Percentiles rank a stretch among this genome's conserved stretches.
These are phyloP conservation scores for Portunus trituberculatus DNA, from an alignment of 1,140 invertebrate genomes.

Conservation along the genomic window DNA sequence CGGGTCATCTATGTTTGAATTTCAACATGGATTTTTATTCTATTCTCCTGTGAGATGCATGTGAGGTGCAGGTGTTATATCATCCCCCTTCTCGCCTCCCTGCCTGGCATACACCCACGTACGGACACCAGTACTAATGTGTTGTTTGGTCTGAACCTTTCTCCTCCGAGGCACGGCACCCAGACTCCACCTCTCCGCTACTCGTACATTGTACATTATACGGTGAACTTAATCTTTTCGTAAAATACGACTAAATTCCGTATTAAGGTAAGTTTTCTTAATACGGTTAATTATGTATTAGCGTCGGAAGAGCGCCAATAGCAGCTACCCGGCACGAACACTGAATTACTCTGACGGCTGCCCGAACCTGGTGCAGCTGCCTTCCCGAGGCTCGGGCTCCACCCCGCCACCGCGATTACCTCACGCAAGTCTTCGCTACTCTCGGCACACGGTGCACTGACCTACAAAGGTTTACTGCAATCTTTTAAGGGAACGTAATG, in stretches of 20 bases:
- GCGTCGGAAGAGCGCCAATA: not conserved
- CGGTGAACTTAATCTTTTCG: not conserved
- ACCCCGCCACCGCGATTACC: not conserved
- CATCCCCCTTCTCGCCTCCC: not conserved
- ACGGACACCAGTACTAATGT: not conserved
- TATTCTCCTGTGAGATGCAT: not conserved
- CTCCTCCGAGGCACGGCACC: not conserved
- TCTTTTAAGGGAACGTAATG: not conserved
- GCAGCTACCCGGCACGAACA: not conserved
- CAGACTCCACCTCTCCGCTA: not conserved
- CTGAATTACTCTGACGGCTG: not conserved
- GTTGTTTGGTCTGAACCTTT: not conserved
- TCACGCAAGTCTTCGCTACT: not conserved
- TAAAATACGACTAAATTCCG: not conserved
- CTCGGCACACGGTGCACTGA: not conserved
- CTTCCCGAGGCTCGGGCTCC: not conserved
- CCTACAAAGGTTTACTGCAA: not conserved
- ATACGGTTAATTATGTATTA: not conserved
- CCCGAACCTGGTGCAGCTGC: not conserved
- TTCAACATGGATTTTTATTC: not conserved
- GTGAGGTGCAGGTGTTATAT: not conserved
- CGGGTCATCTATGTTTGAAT: not conserved
- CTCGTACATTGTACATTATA: not conserved
- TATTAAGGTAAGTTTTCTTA: slow-evolving; percentile 7
- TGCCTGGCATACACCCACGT: not conserved